Conservation (phyloP, 2,113 vertebrate species). For the Turnix velox region DNA sequence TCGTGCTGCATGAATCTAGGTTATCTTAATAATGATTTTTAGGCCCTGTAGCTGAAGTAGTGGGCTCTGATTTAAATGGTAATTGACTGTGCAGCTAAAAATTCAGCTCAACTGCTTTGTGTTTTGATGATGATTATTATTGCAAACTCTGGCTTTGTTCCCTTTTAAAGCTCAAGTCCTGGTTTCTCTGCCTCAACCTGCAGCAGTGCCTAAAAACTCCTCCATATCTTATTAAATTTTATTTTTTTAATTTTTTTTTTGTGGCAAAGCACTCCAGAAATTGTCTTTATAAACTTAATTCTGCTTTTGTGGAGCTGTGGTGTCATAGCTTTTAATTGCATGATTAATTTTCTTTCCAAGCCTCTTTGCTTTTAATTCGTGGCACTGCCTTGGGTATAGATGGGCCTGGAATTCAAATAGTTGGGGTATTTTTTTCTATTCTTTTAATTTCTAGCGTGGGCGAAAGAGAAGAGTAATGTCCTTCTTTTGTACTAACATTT, state of each 20-base stretch:
- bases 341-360: constrained; percentile 14
- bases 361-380: neutral
- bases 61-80: constrained; percentile 28
- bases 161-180: constrained; percentile 25
- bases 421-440: neutral
- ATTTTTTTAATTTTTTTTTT: neutral
- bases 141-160: constrained; percentile 37
- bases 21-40: neutral
- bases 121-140: constrained; percentile 15
- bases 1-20: constrained; percentile 21
- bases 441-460: neutral
- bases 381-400: neutral
- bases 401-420: neutral
- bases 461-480: neutral
- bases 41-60: neutral
- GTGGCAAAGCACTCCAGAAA: neutral
- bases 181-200: neutral
- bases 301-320: neutral
- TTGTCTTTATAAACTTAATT: neutral
- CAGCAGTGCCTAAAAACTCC: constrained; percentile 23
- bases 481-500: neutral
- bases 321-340: constrained; percentile 37
- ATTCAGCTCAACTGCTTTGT: neutral
- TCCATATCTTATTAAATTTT: no score
- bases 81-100: constrained; percentile 36